A percentile compares a stretch with the other conserved stretches of the same genome.
These are phyloP conservation scores for Macrotis lagotis DNA, from an alignment of 2,113 vertebrate genomes.

Conservation along the genomic window DNA sequence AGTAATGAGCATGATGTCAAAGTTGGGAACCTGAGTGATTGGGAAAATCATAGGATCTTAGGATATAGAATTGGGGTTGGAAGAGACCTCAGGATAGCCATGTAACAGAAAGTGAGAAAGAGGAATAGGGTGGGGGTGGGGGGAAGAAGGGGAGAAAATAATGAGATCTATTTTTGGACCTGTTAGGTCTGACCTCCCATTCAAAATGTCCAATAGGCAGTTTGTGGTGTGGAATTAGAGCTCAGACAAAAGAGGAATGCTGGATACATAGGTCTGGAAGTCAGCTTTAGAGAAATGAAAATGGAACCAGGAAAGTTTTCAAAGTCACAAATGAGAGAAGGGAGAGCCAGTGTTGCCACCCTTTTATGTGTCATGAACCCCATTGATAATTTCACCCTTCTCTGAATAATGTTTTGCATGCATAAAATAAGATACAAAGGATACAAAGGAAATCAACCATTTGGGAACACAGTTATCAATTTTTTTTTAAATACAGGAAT, in stretches of 20 bases:
- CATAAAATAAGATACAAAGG: neutral
- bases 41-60: too few species aligned
- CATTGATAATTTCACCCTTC: neutral
- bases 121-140: neutral
- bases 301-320: neutral
- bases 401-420: neutral
- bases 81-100: too few species aligned
- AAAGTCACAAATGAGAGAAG: neutral
- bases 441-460: neutral
- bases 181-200: neutral
- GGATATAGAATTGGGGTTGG: too few species aligned
- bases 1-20: neutral
- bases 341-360: neutral
- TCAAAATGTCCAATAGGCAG: neutral
- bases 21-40: neutral
- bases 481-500: neutral
- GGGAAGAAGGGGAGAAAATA: neutral
- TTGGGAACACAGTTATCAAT: neutral
- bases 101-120: neutral
- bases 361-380: neutral
- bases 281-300: neutral
- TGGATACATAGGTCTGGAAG: neutral
- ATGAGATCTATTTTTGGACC: neutral
- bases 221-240: neutral
- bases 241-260: neutral